Conservation (phyloP, 2,113 vertebrate genomes). For the Cinclus cinclus region DNA sequence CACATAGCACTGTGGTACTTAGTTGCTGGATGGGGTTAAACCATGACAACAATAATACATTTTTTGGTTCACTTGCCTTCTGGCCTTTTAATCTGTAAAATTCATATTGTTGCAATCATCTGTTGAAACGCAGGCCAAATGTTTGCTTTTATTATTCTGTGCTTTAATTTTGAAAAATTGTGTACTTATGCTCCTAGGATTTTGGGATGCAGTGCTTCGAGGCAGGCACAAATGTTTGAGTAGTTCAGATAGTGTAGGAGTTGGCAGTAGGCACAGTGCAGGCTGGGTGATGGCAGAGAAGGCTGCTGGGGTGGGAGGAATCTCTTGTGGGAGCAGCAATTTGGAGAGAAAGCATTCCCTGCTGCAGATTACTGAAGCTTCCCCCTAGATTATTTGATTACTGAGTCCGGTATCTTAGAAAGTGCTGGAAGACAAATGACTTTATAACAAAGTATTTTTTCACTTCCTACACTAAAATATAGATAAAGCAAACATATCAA, state of each 20-base stretch:
- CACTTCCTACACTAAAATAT: background rate
- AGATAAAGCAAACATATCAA: background rate
- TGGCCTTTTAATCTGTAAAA: conserved; percentile 8
- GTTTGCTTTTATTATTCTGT: conserved; percentile 10
- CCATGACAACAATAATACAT: background rate
- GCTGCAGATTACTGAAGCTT: background rate
- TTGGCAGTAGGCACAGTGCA: background rate
- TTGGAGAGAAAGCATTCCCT: background rate
- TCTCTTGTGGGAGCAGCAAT: background rate
- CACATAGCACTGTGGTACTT: background rate
- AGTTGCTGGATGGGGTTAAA: background rate
- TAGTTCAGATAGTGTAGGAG: background rate
- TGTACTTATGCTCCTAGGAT: background rate
- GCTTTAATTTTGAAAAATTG: background rate
- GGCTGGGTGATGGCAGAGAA: background rate
- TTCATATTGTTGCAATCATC: background rate
- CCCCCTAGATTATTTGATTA: background rate
- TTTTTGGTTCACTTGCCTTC: background rate
- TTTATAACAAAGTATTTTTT: background rate
- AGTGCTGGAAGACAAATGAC: background rate
- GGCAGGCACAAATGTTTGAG: background rate
- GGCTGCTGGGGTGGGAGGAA: background rate
- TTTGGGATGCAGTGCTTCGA: background rate
- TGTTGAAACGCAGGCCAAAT: background rate
- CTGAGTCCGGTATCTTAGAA: background rate